These are phyloP conservation scores for Tetanocera ferruginea DNA, from an alignment of 2,888 invertebrate species.

Conservation along the genomic window DNA sequence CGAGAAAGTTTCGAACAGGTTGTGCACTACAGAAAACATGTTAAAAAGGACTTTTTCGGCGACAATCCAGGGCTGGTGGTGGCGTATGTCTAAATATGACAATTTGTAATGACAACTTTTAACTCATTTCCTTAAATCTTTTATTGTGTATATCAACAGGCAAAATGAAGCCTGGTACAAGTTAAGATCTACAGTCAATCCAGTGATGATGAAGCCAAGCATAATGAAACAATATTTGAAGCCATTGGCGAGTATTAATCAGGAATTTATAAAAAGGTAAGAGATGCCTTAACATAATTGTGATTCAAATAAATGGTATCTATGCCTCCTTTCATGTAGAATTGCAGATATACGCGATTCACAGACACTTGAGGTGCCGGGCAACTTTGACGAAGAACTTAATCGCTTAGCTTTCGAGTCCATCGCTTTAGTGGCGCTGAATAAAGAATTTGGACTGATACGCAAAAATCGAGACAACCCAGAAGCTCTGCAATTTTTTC, in stretches of 20 bases:
- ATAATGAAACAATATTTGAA: background rate
- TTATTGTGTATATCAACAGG: no score
- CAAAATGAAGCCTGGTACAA: background rate
- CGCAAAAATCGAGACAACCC: slow-evolving; percentile 50
- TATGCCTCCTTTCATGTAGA: no score
- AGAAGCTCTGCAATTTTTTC: slow-evolving; percentile 51
- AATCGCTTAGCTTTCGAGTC: slow-evolving; percentile 75
- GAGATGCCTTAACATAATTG: no score
- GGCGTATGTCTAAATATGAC: background rate
- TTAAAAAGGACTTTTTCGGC: background rate
- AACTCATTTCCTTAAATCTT: background rate
- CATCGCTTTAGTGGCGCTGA: slow-evolving; percentile 66
- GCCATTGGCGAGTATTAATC: background rate
- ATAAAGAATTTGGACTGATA: slow-evolving; percentile 63
- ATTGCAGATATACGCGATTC: slow-evolving; percentile 60
- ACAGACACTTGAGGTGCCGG: slow-evolving; percentile 64
- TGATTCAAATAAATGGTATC: no score
- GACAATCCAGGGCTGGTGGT: background rate
- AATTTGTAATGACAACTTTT: background rate
- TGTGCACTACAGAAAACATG: background rate
- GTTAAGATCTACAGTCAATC: background rate
- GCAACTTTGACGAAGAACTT: slow-evolving; percentile 71
- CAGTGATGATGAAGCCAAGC: background rate
- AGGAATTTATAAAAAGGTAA: background rate
- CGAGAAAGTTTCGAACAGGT: background rate